Percentiles rank a stretch among this genome's conserved stretches.
Conservation (phyloP, 2,797 vertebrate genomes). For the Salarias fasciatus region DNA sequence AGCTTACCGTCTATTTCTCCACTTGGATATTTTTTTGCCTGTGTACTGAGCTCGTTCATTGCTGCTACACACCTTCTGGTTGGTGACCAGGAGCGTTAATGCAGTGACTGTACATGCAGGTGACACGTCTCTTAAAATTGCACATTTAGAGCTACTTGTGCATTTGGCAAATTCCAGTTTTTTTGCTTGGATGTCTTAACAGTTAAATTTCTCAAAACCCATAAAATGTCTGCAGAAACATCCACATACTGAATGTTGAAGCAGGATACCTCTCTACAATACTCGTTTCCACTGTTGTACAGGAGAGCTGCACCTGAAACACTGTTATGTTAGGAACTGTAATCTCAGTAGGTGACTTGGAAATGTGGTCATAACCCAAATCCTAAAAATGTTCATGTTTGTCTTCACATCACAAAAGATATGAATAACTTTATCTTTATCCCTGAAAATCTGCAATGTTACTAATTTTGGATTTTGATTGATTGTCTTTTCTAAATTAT, state of each 20-base stretch:
- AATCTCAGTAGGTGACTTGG: background rate
- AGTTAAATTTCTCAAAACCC: constrained; percentile 8
- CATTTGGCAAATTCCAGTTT: constrained; percentile 26
- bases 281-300: constrained; percentile 2
- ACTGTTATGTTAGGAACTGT: constrained; percentile 14
- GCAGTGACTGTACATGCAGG: constrained; percentile 50
- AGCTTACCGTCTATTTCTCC: constrained; percentile 6
- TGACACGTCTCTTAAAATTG: constrained; percentile 27
- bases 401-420: constrained; percentile 1
- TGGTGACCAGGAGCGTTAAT: constrained; percentile 12
- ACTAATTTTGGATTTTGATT: background rate
- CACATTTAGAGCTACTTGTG: constrained; percentile 2
- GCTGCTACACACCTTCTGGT: constrained; percentile 28
- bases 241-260: constrained; percentile 1
- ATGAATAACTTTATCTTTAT: background rate
- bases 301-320: background rate
- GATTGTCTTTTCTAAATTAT: background rate
- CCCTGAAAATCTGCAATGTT: constrained; percentile 1
- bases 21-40: background rate
- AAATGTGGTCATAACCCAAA: constrained; percentile 11
- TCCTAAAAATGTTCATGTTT: background rate
- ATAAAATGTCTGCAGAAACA: constrained; percentile 1
- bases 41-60: constrained; percentile 27
- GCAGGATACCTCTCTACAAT: too few relatives aligned
- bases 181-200: constrained; percentile 42